Conservation (phyloP, 2,113 vertebrate species). For the Megaleporinus macrocephalus region DNA sequence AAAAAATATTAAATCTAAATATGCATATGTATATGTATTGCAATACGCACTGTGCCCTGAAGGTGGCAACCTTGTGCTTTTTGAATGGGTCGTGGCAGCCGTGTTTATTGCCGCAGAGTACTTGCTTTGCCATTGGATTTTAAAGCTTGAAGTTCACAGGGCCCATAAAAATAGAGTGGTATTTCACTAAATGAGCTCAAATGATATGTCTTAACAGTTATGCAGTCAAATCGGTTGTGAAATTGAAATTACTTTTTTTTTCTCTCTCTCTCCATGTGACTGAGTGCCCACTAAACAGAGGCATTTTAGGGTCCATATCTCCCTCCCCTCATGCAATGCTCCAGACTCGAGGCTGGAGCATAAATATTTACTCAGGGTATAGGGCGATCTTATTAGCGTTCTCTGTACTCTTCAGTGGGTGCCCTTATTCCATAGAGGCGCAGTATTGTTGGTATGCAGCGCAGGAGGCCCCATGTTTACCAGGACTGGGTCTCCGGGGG, state of each 20-base stretch:
- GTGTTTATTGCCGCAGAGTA: constrained; percentile 53
- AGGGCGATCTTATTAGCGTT: constrained; percentile 56
- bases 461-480: constrained; percentile 5
- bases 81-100: not conserved
- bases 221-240: constrained; percentile 60
- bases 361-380: constrained; percentile 64
- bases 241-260: constrained; percentile 57
- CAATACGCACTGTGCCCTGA: constrained; percentile 37
- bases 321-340: constrained; percentile 5
- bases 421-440: constrained; percentile 54
- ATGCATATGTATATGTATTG: not conserved
- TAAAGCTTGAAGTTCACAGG: constrained; percentile 57
- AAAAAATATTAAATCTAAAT: too few relatives aligned
- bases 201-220: constrained; percentile 59
- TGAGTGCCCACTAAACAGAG: constrained; percentile 54
- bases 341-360: not conserved
- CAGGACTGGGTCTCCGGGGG: constrained; percentile 27
- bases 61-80: constrained; percentile 62
- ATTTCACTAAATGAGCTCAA: constrained; percentile 65
- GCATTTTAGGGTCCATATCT: constrained; percentile 20
- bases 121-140: constrained; percentile 53
- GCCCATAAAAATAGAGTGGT: constrained; percentile 63
- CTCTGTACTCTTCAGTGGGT: constrained; percentile 35
- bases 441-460: constrained; percentile 23
- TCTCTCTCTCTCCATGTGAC: constrained; percentile 42